A percentile compares a stretch with the other conserved stretches of the same genome.
Conservation (phyloP, 2,888 invertebrate species). For the Trimorus sp. region DNA sequence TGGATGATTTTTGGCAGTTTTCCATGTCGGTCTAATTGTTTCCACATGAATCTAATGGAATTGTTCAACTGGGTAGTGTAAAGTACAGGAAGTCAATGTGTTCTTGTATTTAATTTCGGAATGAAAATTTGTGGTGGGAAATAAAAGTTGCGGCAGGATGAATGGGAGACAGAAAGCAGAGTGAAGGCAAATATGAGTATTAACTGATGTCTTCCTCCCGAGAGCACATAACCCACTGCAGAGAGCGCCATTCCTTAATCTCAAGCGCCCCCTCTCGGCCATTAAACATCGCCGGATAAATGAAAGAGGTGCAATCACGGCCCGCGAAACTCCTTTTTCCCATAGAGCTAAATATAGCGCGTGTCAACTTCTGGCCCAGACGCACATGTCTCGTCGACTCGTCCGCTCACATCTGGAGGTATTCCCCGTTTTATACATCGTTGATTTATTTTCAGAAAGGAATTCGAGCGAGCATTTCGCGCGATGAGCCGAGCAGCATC, state of each 20-base stretch:
- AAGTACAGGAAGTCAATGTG: too few relatives aligned
- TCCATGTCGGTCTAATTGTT: too few relatives aligned
- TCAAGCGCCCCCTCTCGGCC: conserved; percentile 2
- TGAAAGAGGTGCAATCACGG: conserved; percentile 68
- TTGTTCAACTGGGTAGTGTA: too few relatives aligned
- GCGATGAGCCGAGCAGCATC: conserved; percentile 43
- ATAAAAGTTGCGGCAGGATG: too few relatives aligned
- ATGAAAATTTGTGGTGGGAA: too few relatives aligned
- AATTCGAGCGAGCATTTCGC: conserved; percentile 46
- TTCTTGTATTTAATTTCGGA: too few relatives aligned
- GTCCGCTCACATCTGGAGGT: conserved; percentile 62
- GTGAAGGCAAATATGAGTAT: too few relatives aligned
- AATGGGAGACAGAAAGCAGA: too few relatives aligned
- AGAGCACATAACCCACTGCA: background rate
- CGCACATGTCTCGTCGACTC: conserved; percentile 74
- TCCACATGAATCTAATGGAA: too few relatives aligned
- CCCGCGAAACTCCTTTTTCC: conserved; percentile 76
- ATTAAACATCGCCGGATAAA: conserved; percentile 28
- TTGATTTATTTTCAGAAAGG: conserved; percentile 73
- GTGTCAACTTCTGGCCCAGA: conserved; percentile 75
- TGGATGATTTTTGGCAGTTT: too few relatives aligned
- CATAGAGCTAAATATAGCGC: conserved; percentile 80
- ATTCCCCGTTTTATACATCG: conserved; percentile 54
- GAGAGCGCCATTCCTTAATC: conserved; percentile 26
- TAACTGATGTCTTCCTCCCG: too few relatives aligned